A percentile compares a stretch with the other conserved stretches of the same genome.
Evolutionary conservation across 2,797 vertebrate genomes (phyloP).

Genomic region (Lagorchestes hirsutus): DNA sequence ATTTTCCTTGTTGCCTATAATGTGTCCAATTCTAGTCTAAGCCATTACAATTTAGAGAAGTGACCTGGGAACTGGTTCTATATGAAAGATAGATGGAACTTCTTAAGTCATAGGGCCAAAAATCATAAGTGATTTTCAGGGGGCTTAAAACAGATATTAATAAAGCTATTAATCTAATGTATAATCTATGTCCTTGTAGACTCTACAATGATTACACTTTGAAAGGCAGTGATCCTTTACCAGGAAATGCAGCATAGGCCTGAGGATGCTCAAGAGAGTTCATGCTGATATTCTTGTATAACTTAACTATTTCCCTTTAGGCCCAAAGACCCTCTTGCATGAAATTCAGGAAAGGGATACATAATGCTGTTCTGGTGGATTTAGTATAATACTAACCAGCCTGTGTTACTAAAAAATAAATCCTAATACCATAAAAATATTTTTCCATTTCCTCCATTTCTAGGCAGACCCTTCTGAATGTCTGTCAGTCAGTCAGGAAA

Average conservation of each 20-base stretch:
- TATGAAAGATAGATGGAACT: not conserved
- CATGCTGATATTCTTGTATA: not conserved
- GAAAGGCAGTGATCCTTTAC: not conserved
- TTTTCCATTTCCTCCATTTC: constrained; percentile 36
- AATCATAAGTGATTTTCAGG: not conserved
- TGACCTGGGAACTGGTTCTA: not conserved
- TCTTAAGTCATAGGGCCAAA: not conserved
- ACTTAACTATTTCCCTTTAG: not conserved
- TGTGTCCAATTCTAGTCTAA: not conserved
- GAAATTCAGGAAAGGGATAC: not conserved
- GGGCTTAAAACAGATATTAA: not conserved
- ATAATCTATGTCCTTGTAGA: not conserved
- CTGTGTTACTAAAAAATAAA: not conserved
- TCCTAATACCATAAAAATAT: constrained; percentile 51
- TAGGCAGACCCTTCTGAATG: not conserved
- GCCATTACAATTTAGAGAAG: not conserved
- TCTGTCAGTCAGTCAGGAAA: not conserved
- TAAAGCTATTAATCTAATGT: not conserved
- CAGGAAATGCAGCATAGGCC: not conserved
- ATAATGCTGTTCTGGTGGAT: not conserved
- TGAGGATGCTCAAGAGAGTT: not conserved
- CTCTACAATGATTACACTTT: not conserved
- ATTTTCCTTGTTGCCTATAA: not conserved
- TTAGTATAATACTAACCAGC: not conserved
- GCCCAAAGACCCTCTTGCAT: not conserved